Percentiles rank a stretch among this genome's conserved stretches.
Conservation (phyloP, 2,797 vertebrate genomes). For the Coranthus polyacanthus region DNA sequence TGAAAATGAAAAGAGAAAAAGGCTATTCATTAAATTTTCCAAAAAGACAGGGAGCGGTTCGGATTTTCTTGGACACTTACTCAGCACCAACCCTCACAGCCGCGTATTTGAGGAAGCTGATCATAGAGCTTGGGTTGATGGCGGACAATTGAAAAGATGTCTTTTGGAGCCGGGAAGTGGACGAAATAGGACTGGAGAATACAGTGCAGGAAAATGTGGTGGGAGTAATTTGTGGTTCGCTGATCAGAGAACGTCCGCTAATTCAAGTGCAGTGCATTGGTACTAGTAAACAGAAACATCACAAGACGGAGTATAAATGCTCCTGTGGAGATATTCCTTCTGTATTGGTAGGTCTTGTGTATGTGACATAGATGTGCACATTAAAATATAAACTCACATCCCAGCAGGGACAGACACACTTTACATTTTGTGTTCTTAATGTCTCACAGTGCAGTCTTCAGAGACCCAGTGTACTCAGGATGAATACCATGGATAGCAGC, state of each 20-base stretch:
- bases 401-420: constrained; percentile 75
- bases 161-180: constrained; percentile 58
- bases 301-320: constrained; percentile 73
- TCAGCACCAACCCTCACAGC: constrained; percentile 79
- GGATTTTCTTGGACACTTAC: constrained; percentile 57
- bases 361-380: constrained; percentile 79
- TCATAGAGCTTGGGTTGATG: constrained; percentile 81
- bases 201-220: constrained; percentile 65
- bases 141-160: constrained; percentile 76
- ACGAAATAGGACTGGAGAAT: constrained; percentile 66
- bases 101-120: constrained; percentile 67
- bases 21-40: constrained; percentile 34
- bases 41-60: constrained; percentile 45
- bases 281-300: constrained; percentile 73
- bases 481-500: constrained; percentile 85
- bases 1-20: constrained; percentile 57
- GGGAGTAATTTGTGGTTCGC: constrained; percentile 67
- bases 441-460: constrained; percentile 86
- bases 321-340: constrained; percentile 66
- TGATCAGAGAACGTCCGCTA: constrained; percentile 59
- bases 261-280: constrained; percentile 71
- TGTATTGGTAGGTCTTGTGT: constrained; percentile 64
- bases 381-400: constrained; percentile 77
- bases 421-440: constrained; percentile 79
- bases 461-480: constrained; percentile 83